A percentile compares a stretch with the other conserved stretches of the same genome.
phyloP scores from a whole-genome alignment of 2,797 vertebrate genomes.

The Aphelocoma californica region DNA sequence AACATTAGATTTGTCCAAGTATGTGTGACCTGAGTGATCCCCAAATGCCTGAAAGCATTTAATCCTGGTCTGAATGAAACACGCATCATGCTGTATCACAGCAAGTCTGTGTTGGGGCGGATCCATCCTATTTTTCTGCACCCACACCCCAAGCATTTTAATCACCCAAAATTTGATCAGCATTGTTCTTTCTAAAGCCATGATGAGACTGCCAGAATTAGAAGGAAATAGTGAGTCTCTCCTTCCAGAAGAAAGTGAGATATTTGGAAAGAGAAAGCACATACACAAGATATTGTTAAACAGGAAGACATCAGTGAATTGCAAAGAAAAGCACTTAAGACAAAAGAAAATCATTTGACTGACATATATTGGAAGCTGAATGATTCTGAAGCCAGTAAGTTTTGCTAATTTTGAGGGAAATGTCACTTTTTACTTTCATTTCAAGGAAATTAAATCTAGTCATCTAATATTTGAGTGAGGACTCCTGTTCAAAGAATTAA shows the following conservation, averaged over 20 bases:
- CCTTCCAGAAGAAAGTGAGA: not conserved
- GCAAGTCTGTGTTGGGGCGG: rapidly evolving
- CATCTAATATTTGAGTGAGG: not conserved
- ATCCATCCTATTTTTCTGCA: not conserved
- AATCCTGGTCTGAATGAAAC: not conserved
- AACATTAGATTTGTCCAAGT: not conserved
- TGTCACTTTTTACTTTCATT: not conserved
- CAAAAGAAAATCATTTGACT: not conserved
- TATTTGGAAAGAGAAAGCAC: not conserved
- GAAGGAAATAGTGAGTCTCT: not conserved
- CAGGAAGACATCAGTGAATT: not conserved
- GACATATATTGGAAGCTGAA: not conserved
- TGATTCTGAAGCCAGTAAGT: not conserved
- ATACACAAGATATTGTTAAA: not conserved
- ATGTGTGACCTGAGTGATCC: not conserved
- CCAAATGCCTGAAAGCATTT: not conserved
- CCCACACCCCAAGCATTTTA: not conserved
- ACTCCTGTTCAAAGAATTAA: not conserved
- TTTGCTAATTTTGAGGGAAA: not conserved
- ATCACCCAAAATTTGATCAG: not conserved
- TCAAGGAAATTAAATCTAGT: not conserved
- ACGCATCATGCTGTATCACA: not conserved
- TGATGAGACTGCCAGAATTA: not conserved
- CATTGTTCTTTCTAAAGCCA: not conserved
- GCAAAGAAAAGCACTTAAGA: not conserved